Evolutionary conservation across 2,113 vertebrate species (phyloP).

Genomic region (Callocephalon fimbriatum): DNA sequence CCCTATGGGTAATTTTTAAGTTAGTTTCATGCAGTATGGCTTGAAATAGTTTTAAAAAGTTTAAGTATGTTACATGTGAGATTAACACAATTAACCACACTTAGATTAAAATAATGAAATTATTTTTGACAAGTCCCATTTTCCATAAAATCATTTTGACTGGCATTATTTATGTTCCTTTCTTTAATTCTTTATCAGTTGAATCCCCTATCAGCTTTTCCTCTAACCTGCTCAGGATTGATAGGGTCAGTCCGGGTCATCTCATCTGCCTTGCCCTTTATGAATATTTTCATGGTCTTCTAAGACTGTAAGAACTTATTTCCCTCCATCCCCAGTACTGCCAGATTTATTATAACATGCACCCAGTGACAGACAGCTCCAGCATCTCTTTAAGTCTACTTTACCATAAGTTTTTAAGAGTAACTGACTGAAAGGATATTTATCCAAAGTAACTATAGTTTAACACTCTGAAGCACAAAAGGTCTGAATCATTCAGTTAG

Average conservation of each 20-base stretch:
- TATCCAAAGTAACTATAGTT: background rate
- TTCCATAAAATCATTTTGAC: background rate
- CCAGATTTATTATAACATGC: background rate
- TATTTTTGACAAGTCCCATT: background rate
- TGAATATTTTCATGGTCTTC: background rate
- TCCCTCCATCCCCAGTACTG: fast-evolving
- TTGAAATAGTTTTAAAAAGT: background rate
- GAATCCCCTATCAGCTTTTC: background rate
- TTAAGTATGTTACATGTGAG: background rate
- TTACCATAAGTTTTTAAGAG: background rate
- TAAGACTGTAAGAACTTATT: background rate
- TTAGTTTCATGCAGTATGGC: background rate
- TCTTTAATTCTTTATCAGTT: background rate
- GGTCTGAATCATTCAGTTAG: background rate
- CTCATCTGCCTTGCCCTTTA: background rate
- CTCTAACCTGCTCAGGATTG: background rate
- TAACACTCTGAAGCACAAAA: background rate
- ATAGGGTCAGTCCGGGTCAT: background rate
- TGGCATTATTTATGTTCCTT: background rate
- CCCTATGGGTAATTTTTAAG: background rate
- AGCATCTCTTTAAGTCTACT: background rate
- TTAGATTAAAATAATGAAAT: background rate
- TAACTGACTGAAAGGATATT: background rate
- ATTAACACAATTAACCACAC: background rate
- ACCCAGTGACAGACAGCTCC: background rate